Evolutionary conservation across 92 coral and sea anemone genomes (phyloP), one percentile per base, ranked within the genome.

Genomic region (Parazoanthus swiftii): DNA sequence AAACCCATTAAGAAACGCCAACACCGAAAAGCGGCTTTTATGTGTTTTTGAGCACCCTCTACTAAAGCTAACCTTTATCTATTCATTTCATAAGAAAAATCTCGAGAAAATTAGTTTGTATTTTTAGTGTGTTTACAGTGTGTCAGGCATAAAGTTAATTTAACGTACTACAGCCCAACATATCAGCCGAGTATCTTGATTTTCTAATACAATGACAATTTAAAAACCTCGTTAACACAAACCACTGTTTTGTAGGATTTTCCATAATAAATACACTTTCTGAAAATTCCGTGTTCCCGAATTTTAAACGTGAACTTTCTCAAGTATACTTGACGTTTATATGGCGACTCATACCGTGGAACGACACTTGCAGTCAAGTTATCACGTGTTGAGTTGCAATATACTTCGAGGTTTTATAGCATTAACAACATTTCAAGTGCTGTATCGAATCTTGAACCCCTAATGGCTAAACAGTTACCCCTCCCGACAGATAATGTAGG

Each of bases 1-100:
- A 84, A 84, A 72, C 70, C 79, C 87, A 84, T 84, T 84, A 84
- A 51, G 79, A 48, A 72, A 44, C 54, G 63, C 56, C 78, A 74
- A 25, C 37, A n/a, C 79, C 87, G 66, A 84, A 84, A 26, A 48
- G 87, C 87, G 21, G 79, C 65, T 44, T 84, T 84, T 26, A 38
- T 71, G 66, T 84, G 68, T 5, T 84, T 26, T 74, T 15, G 77
- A 43, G 78, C 43, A 35, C 79, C 25, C 78, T 68, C 54, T 50
- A 11, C 59, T 71, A 18, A 48, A 6, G 21, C 29, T 15, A 48
- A 79, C 58, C 20, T 50, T 70, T 18, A 68, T 73, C 77, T 29
- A 54, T 26, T n/a, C 38, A 26, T 84, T 84, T 59, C 9, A 72
- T 54, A 58, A 15, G 15, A 80, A 56, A 37, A 84, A 58, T 66